phyloP scores from a whole-genome alignment of 2,888 invertebrate species.

The Omphaloscelis lunosa region DNA sequence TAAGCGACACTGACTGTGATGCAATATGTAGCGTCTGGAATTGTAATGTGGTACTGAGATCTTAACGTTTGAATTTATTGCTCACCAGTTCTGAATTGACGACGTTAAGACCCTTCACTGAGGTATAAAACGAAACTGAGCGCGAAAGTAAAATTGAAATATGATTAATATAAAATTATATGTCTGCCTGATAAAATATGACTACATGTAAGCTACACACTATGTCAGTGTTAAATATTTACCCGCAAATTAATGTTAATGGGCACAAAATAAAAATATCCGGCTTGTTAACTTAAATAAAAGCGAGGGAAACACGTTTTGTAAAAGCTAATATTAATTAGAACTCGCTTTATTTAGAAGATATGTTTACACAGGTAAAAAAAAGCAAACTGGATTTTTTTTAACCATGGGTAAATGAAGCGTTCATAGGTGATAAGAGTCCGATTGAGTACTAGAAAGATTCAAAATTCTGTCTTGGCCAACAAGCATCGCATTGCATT shows the following conservation, averaged over 20 bases:
- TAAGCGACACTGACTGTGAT: constrained; percentile 75
- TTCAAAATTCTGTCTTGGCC: background rate
- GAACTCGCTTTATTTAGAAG: constrained; percentile 14
- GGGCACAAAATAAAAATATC: constrained; percentile 41
- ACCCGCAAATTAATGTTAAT: constrained; percentile 35
- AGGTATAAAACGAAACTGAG: constrained; percentile 54
- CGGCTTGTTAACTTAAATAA: constrained; percentile 40
- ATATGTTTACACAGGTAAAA: constrained; percentile 8
- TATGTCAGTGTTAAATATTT: constrained; percentile 52
- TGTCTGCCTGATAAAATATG: constrained; percentile 35
- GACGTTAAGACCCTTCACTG: constrained; percentile 51
- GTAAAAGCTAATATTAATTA: constrained; percentile 36
- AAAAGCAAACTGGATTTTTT: background rate
- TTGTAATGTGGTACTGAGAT: constrained; percentile 77
- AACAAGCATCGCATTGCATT: background rate
- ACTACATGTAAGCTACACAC: constrained; percentile 44
- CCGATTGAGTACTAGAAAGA: background rate
- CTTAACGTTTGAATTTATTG: constrained; percentile 74
- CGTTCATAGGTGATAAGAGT: background rate
- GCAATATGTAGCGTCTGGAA: constrained; percentile 74
- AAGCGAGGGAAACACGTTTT: constrained; percentile 27
- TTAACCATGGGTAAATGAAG: background rate
- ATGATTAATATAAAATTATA: constrained; percentile 56
- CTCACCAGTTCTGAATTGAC: constrained; percentile 64
- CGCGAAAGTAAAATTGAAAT: constrained; percentile 60